phyloP scores from a whole-genome alignment of 2,888 invertebrate species.

The Ophion ellenae region DNA sequence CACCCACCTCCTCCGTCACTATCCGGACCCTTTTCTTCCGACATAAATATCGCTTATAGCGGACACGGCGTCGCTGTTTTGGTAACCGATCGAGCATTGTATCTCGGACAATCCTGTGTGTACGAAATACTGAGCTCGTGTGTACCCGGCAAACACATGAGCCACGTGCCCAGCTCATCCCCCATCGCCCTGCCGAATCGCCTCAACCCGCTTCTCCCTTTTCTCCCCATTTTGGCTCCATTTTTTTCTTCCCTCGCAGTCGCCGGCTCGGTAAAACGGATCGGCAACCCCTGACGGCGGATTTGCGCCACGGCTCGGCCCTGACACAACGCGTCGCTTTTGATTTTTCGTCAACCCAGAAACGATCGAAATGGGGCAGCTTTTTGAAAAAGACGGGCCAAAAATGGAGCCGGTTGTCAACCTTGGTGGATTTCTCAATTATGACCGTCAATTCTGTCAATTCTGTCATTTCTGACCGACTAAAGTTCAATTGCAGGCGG shows the following conservation, averaged over 20 bases:
- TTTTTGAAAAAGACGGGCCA: too few species aligned
- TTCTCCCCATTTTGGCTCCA: conserved; percentile 52
- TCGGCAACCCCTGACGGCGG: conserved; percentile 52
- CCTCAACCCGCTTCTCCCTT: conserved; percentile 49
- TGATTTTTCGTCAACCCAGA: not conserved
- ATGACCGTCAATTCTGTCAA: too few species aligned
- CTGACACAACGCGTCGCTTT: not conserved
- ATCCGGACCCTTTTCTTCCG: conserved; percentile 80
- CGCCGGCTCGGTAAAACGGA: not conserved
- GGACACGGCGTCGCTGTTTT: conserved; percentile 81
- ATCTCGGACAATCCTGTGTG: conserved; percentile 78
- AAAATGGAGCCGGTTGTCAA: too few species aligned
- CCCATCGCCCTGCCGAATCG: conserved; percentile 66
- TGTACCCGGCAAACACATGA: conserved; percentile 82
- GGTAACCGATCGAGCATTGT: conserved; percentile 83
- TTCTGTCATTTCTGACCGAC: too few species aligned
- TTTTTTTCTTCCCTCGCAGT: conserved; percentile 19
- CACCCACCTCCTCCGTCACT: conserved; percentile 14
- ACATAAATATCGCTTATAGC: conserved; percentile 84
- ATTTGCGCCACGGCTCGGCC: conserved; percentile 70
- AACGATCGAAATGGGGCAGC: not conserved
- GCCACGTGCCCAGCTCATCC: conserved; percentile 79
- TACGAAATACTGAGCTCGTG: conserved; percentile 80
- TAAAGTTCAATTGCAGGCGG: too few species aligned
- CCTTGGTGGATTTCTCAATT: too few species aligned